Evolutionary conservation across 2,113 vertebrate species (phyloP).

Genomic region (Cichladusa arquata): DNA sequence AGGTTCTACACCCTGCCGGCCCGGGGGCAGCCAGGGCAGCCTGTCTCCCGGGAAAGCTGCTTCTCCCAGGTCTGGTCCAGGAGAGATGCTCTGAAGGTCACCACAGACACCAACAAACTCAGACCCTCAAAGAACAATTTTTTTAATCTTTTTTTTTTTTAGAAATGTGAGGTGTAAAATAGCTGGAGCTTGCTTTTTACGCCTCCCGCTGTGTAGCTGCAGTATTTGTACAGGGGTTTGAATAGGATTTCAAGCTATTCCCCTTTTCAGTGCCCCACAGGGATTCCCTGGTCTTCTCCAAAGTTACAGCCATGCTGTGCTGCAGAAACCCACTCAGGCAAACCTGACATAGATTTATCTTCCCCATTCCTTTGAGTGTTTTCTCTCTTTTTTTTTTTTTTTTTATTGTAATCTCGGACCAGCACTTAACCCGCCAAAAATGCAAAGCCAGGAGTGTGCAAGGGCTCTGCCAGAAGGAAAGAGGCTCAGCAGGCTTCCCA

Average conservation of each 20-base stretch:
- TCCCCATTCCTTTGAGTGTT: not conserved
- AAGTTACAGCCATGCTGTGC: not conserved
- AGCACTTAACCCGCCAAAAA: not conserved
- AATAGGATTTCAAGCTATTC: not conserved
- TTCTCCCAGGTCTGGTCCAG: too few relatives aligned
- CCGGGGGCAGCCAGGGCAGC: not conserved
- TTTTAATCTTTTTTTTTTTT: not conserved
- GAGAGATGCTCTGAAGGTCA: not conserved
- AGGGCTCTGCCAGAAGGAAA: not conserved
- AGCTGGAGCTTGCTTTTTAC: fast-evolving
- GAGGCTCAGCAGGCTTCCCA: not conserved
- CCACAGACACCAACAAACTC: fast-evolving
- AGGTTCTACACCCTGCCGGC: not conserved
- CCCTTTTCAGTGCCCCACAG: not conserved
- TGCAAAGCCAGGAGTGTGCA: not conserved
- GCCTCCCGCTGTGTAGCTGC: not conserved
- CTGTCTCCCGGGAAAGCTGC: fast-evolving
- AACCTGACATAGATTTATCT: not conserved
- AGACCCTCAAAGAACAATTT: not conserved
- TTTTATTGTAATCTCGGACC: not conserved
- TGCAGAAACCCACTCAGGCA: not conserved
- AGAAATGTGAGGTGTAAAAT: not conserved
- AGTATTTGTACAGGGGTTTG: not conserved
- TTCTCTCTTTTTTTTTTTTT: not conserved
- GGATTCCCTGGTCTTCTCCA: not conserved